Conservation (phyloP, 2,888 invertebrate species). For the Bursaphelenchus okinawaensis region DNA sequence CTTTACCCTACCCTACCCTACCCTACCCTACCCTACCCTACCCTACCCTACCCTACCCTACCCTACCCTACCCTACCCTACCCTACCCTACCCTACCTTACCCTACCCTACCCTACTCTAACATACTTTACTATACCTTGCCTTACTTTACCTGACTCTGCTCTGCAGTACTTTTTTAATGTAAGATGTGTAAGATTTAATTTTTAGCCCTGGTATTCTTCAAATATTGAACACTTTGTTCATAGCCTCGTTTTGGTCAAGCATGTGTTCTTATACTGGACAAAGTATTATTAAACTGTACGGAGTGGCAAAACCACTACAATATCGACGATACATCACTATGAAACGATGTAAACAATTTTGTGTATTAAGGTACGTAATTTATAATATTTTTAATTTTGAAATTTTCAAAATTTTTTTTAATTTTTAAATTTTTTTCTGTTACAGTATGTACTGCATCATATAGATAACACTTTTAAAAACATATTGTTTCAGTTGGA, state of each 20-base stretch:
- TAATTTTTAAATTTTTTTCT: neutral
- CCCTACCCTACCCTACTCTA: too few relatives aligned
- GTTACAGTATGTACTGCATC: neutral
- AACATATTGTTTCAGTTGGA: constrained; percentile 45
- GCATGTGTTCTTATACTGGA: constrained; percentile 45
- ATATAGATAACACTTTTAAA: constrained; percentile 22
- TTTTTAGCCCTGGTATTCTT: constrained; percentile 15
- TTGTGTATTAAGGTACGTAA: neutral
- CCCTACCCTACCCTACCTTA: too few relatives aligned
- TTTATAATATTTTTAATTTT: neutral
- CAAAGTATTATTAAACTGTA: constrained; percentile 46
- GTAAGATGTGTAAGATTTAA: too few relatives aligned
- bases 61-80: too few relatives aligned
- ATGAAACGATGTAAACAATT: constrained; percentile 40
- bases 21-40: too few relatives aligned
- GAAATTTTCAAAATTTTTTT: neutral
- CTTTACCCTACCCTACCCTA: too few relatives aligned
- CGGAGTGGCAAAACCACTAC: constrained; percentile 49
- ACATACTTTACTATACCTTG: too few relatives aligned
- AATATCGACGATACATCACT: constrained; percentile 48
- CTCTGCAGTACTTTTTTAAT: too few relatives aligned
- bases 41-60: too few relatives aligned
- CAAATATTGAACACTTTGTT: constrained; percentile 19
- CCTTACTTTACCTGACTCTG: too few relatives aligned
- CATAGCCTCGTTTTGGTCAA: constrained; percentile 42